Evolutionary conservation across 2,113 vertebrate species (phyloP), one percentile per base, ranked within the genome.

Genomic region (Capreolus pygargus): DNA sequence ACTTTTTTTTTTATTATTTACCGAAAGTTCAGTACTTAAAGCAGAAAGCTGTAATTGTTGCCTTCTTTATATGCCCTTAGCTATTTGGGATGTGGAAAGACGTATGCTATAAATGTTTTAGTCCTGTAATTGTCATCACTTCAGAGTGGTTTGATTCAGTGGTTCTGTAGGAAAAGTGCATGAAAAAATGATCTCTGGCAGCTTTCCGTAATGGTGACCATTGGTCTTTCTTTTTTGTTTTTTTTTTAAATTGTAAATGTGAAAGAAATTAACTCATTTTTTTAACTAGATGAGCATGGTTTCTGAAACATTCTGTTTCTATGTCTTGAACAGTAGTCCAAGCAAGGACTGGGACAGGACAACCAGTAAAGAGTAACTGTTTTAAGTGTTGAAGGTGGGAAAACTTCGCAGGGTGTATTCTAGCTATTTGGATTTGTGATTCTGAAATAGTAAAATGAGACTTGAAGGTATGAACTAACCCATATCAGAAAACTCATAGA

Each of bases 1-100:
- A 83, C 21, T 50, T 50, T 67, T 95, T 86, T 87, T 58, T 86
- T 45, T 93, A 50, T 7, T 88, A 52, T 93, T 93, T 97, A 36
- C 86, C 21, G 91, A 97, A 97, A 78, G 78, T 97, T 95, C 86
- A 91, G 45, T 88, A 88, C 94, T 96, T 94, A 97, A 86, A 97
- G 76, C 89, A 97, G 97, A 98, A 97, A 96, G 86, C 84, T 95
- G 81, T 98, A 98, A 98, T 97, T 98, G 96, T 78, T 95, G 91
- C 94, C 97, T 98, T 85, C 86, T 97, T 92, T 87, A 70, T 94
- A 76, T 97, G 95, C 97, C 94, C 91, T 97, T 82, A 97, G 96
- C 97, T 97, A 87, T 97, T 98, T 90, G 67, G 95, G 89, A 76
- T 97, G 94, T 96, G 43, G 94, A 96, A 96, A 91, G 97, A 89